These are phyloP conservation scores for Verasper variegatus DNA, from an alignment of 2,113 vertebrate species.

Conservation along the genomic window DNA sequence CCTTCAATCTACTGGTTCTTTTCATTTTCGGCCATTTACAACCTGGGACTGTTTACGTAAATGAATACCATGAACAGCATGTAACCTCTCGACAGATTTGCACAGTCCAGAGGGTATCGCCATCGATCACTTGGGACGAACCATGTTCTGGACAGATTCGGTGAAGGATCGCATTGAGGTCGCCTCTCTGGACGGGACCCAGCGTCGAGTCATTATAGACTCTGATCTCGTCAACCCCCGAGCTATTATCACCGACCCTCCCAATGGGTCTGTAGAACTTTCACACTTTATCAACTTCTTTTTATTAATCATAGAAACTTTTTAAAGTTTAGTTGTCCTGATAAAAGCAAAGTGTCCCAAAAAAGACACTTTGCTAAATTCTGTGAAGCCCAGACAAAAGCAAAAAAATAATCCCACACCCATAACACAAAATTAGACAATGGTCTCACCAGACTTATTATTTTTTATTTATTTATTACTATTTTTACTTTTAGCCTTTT, in stretches of 20 bases:
- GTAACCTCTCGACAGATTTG: constrained; percentile 78
- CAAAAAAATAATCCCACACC: no score
- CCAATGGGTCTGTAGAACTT: constrained; percentile 82
- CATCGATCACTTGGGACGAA: constrained; percentile 90
- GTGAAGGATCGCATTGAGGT: constrained; percentile 89
- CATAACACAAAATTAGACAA: no score
- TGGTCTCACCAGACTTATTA: no score
- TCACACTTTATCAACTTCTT: neutral
- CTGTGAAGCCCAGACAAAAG: no score
- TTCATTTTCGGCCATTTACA: no score
- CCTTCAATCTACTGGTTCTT: no score
- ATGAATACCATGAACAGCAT: neutral
- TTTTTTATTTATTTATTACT: no score
- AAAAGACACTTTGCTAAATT: no score
- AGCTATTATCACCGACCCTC: constrained; percentile 87
- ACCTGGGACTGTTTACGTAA: no score
- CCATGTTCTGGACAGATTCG: constrained; percentile 95
- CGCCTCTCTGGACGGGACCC: constrained; percentile 88
- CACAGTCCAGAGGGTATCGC: constrained; percentile 92
- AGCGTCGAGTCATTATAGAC: constrained; percentile 89
- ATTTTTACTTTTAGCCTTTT: no score
- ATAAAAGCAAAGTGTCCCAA: neutral
- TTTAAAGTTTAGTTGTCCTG: neutral
- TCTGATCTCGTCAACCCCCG: constrained; percentile 90
- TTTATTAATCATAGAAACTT: neutral